Percentiles rank a stretch among this genome's conserved stretches.
phyloP scores from a whole-genome alignment of 2,888 invertebrate genomes.

The Lasius platythorax region DNA sequence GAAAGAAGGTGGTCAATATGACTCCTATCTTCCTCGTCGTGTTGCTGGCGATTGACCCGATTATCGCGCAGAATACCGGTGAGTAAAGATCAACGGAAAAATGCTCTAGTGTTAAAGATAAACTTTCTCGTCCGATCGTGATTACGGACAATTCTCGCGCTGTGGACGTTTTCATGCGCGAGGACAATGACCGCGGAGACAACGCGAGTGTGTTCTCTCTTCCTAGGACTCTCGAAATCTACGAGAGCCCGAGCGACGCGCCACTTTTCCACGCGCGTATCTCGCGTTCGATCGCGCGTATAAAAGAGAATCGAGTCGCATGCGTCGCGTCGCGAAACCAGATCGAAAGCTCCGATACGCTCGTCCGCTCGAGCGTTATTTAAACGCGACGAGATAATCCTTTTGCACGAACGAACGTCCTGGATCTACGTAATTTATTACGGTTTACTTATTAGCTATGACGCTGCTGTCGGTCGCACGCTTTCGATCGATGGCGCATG shows the following conservation, averaged over 20 bases:
- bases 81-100: constrained; percentile 80
- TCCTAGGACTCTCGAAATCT: constrained; percentile 47
- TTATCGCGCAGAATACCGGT: constrained; percentile 84
- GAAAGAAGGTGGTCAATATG: constrained; percentile 85
- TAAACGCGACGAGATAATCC: constrained; percentile 53
- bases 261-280: constrained; percentile 50
- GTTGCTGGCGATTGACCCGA: constrained; percentile 85
- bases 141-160: constrained; percentile 14
- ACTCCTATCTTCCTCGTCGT: constrained; percentile 85
- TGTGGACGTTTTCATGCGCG: constrained; percentile 28
- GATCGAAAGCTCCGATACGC: constrained; percentile 52
- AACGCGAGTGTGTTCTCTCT: neutral
- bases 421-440: constrained; percentile 52
- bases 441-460: constrained; percentile 52
- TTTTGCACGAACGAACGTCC: constrained; percentile 39
- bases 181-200: constrained; percentile 44
- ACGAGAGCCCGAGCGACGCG: constrained; percentile 40
- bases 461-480: constrained; percentile 13
- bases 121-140: constrained; percentile 25
- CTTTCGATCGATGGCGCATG: constrained; percentile 20
- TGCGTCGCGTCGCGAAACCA: constrained; percentile 40
- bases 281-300: constrained; percentile 56
- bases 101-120: constrained; percentile 63
- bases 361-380: constrained; percentile 41
- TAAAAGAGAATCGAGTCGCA: constrained; percentile 56